Evolutionary conservation across 2,888 invertebrate species (phyloP).

Genomic region (Aphodius sticticus): DNA sequence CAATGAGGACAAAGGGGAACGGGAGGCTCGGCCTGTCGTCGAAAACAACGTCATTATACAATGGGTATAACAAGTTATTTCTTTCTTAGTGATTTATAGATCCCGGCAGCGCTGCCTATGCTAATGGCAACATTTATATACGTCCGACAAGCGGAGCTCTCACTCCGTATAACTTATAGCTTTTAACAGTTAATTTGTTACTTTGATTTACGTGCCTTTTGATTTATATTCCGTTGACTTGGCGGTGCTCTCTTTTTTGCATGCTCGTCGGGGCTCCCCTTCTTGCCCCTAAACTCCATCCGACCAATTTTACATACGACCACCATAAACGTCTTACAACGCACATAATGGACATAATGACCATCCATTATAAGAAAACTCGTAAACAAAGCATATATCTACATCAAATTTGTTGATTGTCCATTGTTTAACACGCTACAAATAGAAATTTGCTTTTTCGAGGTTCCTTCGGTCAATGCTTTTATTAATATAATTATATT

Average conservation of each 20-base stretch:
- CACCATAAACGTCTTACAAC: constrained; percentile 24
- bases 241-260: constrained; percentile 10
- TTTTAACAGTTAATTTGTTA: constrained; percentile 62
- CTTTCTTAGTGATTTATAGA: constrained; percentile 60
- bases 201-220: constrained; percentile 60
- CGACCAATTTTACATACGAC: constrained; percentile 31
- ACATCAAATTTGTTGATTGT: neutral
- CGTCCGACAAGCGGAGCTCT: constrained; percentile 50
- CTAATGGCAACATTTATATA: constrained; percentile 62
- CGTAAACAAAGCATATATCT: neutral
- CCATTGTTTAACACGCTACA: neutral
- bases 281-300: neutral
- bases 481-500: no score
- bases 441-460: no score
- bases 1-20: constrained; percentile 48
- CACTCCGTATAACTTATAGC: constrained; percentile 56
- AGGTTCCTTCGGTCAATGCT: no score
- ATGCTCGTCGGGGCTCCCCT: neutral
- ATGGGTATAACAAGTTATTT: constrained; percentile 61
- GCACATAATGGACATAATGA: neutral
- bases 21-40: constrained; percentile 40
- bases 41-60: constrained; percentile 61
- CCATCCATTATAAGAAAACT: constrained; percentile 6
- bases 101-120: constrained; percentile 60
- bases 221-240: constrained; percentile 47